phyloP scores from a whole-genome alignment of 1,140 invertebrate genomes.

The Olivierus martensii region DNA sequence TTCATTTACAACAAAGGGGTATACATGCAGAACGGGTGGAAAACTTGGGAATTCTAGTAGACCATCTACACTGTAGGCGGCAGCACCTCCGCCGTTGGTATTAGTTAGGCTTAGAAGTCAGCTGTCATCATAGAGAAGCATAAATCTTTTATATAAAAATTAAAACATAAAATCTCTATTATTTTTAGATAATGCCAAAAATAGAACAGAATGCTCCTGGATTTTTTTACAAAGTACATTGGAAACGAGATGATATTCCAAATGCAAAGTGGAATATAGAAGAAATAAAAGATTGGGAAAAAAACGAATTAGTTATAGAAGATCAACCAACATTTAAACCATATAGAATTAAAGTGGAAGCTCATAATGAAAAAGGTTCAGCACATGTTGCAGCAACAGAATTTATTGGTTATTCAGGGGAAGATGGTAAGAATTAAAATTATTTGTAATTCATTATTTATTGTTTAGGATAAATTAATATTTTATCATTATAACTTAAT shows the following conservation, averaged over 20 bases:
- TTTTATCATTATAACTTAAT: too few species aligned
- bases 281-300: conserved; percentile 62
- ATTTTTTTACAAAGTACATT: conserved; percentile 82
- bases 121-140: background rate
- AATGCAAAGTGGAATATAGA: conserved; percentile 52
- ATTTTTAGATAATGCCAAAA: conserved; percentile 68
- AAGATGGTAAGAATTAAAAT: conserved; percentile 50
- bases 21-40: too few species aligned
- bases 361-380: conserved; percentile 78
- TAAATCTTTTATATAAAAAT: conserved; percentile 5
- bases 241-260: conserved; percentile 58
- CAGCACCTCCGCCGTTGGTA: too few species aligned
- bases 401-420: conserved; percentile 84
- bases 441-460: too few species aligned
- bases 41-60: too few species aligned
- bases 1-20: too few species aligned
- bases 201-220: conserved; percentile 91
- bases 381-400: conserved; percentile 66
- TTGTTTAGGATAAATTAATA: too few species aligned
- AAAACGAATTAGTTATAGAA: conserved; percentile 46
- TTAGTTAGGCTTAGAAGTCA: too few species aligned
- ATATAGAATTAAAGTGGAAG: conserved; percentile 82
- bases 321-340: conserved; percentile 82
- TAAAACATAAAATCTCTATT: too few species aligned
- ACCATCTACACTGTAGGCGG: too few species aligned